phyloP scores from a whole-genome alignment of 2,113 vertebrate genomes.

The Empidonax alnorum region DNA sequence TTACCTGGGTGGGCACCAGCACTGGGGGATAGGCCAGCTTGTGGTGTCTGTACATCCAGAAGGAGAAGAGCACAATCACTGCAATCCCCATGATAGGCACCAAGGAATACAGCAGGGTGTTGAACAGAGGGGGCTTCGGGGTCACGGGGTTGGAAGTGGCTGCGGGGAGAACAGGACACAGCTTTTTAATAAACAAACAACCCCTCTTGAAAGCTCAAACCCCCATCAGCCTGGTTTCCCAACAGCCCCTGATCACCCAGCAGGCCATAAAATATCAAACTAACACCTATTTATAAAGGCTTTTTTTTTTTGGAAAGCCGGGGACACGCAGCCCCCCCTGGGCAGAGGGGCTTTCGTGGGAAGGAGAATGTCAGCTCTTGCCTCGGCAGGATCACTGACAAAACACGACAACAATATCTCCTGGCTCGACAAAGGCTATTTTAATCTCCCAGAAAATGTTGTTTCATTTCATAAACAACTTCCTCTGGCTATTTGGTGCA shows the following conservation, averaged over 20 bases:
- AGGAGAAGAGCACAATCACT: conserved; percentile 91
- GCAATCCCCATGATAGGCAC: conserved; percentile 95
- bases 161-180: conserved; percentile 17
- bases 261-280: background rate
- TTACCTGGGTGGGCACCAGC: conserved; percentile 97
- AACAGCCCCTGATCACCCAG: background rate
- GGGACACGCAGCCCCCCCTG: background rate
- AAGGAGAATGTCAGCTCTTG: background rate
- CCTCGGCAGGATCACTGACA: background rate
- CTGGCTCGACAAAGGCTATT: conserved; percentile 7
- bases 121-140: conserved; percentile 90
- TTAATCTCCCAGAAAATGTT: background rate
- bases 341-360: background rate
- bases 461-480: conserved; percentile 40
- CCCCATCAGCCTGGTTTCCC: background rate
- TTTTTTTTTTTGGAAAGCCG: background rate
- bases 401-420: background rate
- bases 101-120: conserved; percentile 93
- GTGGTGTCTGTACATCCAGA: conserved; percentile 99
- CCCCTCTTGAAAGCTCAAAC: too few relatives aligned
- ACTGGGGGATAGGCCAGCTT: conserved; percentile 97
- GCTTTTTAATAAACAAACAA: background rate
- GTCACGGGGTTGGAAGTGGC: conserved; percentile 94
- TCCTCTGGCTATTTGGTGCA: conserved; percentile 21
- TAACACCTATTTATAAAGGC: background rate